phyloP scores from a whole-genome alignment of 2,888 invertebrate species.

The Leptinotarsa juncta region DNA sequence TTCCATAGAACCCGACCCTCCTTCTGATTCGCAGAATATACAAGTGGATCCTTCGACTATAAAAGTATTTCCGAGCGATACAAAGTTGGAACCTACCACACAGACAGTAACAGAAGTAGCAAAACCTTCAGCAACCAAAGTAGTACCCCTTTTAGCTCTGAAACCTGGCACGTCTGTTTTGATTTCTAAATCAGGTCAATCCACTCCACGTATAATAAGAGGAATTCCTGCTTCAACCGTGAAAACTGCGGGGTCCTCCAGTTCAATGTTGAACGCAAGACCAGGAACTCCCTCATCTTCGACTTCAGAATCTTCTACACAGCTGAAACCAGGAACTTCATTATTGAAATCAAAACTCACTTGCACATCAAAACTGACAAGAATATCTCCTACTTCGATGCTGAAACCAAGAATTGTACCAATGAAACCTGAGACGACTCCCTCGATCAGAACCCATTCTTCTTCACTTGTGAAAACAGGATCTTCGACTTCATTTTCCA shows the following conservation, averaged over 20 bases:
- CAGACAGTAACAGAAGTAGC: background rate
- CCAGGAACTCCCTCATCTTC: background rate
- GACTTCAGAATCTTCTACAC: background rate
- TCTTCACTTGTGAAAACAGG: background rate
- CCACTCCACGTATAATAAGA: background rate
- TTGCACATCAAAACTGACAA: background rate
- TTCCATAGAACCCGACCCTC: background rate
- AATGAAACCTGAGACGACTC: background rate
- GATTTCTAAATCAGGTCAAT: background rate
- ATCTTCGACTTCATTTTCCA: background rate
- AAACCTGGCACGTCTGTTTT: conserved; percentile 2
- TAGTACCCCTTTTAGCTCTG: background rate
- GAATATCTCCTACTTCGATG: background rate
- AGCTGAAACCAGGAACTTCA: background rate
- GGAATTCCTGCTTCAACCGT: background rate
- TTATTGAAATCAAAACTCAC: background rate
- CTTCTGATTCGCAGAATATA: background rate
- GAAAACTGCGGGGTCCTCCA: background rate
- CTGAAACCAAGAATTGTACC: background rate
- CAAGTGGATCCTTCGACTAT: background rate
- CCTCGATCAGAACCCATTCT: background rate
- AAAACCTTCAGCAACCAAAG: background rate
- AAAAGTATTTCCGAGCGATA: background rate
- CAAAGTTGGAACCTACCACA: background rate
- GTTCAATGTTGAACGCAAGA: background rate